Percentiles rank a stretch among this genome's conserved stretches.
These are phyloP conservation scores for Echiichthys vipera DNA, from an alignment of 2,797 vertebrate species.

Conservation along the genomic window DNA sequence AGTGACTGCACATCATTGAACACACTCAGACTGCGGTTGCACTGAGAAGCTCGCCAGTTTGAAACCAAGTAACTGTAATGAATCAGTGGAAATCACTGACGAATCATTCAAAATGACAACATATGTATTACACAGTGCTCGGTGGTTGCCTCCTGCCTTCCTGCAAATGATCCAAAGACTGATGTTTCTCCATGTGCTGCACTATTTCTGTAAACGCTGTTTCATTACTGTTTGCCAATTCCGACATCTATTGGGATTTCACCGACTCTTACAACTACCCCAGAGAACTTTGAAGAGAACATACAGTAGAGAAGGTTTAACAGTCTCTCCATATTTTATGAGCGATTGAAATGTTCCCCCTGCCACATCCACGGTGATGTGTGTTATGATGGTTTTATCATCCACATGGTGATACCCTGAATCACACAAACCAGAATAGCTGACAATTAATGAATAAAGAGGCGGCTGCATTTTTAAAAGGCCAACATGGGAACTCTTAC, in stretches of 20 bases:
- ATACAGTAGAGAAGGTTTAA: neutral
- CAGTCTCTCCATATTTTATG: neutral
- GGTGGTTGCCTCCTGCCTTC: neutral
- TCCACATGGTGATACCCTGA: neutral
- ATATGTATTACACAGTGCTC: neutral
- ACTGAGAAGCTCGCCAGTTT: neutral
- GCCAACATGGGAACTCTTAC: neutral
- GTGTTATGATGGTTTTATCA: neutral
- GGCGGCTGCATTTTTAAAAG: neutral
- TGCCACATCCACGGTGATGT: neutral
- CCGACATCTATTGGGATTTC: neutral
- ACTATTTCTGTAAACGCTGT: conserved; percentile 6
- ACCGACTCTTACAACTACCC: neutral
- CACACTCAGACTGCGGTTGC: neutral
- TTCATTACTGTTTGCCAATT: neutral
- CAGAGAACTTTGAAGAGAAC: neutral
- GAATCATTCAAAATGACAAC: neutral
- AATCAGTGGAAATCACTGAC: conserved; percentile 2
- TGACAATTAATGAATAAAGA: neutral
- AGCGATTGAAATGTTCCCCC: neutral
- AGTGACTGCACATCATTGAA: conserved; percentile 8
- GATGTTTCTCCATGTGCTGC: neutral
- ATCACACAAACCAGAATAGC: neutral
- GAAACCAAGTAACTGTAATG: neutral
- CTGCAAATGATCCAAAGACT: neutral